phyloP scores from a whole-genome alignment of 2,797 vertebrate genomes.

The Orientallactaga sibirica region DNA sequence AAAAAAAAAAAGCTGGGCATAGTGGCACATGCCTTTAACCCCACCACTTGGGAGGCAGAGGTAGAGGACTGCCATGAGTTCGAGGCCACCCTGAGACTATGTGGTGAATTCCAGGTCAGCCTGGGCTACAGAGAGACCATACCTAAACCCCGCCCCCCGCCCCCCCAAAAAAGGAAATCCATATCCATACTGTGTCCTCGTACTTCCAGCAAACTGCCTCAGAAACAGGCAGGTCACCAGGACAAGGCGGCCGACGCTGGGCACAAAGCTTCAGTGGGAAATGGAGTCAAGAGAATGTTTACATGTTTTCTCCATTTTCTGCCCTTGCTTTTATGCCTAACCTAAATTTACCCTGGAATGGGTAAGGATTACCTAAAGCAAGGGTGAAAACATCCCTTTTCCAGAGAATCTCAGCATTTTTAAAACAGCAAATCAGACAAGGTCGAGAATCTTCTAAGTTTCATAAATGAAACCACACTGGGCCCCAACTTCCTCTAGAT shows the following conservation, averaged over 20 bases:
- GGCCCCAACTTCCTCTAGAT: not conserved
- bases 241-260: not conserved
- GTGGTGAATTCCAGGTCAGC: too few relatives aligned
- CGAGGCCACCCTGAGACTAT: too few relatives aligned
- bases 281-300: not conserved
- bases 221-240: not conserved
- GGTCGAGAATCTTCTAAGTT: not conserved
- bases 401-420: not conserved
- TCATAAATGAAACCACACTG: not conserved
- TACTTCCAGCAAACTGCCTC: not conserved
- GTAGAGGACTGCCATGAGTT: too few relatives aligned
- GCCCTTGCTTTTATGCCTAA: not conserved
- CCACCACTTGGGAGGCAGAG: too few relatives aligned
- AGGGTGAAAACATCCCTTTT: slow-evolving; percentile 26
- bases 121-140: too few relatives aligned
- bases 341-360: slow-evolving; percentile 40
- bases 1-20: too few relatives aligned
- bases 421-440: slow-evolving; percentile 10
- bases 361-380: slow-evolving; percentile 24
- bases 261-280: not conserved
- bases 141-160: too few relatives aligned
- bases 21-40: too few relatives aligned
- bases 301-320: not conserved
- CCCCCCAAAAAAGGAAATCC: too few relatives aligned
- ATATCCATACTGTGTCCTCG: too few relatives aligned